Evolutionary conservation across 2,113 vertebrate genomes (phyloP).

Genomic region (Catagonus wagneri): DNA sequence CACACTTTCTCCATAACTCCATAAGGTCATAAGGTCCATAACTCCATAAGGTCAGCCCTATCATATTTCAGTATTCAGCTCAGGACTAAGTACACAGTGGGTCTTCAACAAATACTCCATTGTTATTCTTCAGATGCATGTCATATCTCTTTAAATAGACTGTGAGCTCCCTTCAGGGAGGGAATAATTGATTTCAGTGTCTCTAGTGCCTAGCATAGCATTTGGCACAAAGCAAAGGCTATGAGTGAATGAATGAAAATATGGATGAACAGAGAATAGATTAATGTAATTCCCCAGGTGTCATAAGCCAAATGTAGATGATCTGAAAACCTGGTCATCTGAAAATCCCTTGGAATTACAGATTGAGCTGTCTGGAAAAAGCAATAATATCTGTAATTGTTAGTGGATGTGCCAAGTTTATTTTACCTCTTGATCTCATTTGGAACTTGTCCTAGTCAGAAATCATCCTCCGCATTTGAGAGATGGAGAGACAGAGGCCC

Average conservation of each 20-base stretch:
- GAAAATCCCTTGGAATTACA: conserved; percentile 49
- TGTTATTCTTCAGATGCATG: not conserved
- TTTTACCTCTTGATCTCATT: conserved; percentile 33
- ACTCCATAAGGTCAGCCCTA: not conserved
- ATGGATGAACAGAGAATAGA: not conserved
- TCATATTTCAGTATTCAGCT: not conserved
- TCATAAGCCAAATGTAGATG: not conserved
- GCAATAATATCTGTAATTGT: not conserved
- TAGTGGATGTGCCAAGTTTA: not conserved
- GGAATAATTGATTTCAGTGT: conserved; percentile 7
- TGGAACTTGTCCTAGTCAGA: not conserved
- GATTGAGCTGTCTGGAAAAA: conserved; percentile 4
- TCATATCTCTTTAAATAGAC: not conserved
- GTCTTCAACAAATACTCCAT: not conserved
- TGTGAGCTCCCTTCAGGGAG: not conserved
- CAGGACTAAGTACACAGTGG: not conserved
- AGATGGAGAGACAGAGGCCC: conserved; percentile 49
- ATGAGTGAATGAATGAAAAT: not conserved
- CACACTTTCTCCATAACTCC: not conserved
- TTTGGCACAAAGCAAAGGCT: not conserved
- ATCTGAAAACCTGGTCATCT: not conserved
- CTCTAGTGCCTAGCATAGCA: not conserved
- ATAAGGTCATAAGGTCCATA: too few species aligned
- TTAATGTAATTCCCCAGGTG: not conserved
- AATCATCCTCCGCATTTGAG: not conserved